phyloP scores from a whole-genome alignment of 92 coral and sea anemone species.

The Plumapathes pennacea region DNA sequence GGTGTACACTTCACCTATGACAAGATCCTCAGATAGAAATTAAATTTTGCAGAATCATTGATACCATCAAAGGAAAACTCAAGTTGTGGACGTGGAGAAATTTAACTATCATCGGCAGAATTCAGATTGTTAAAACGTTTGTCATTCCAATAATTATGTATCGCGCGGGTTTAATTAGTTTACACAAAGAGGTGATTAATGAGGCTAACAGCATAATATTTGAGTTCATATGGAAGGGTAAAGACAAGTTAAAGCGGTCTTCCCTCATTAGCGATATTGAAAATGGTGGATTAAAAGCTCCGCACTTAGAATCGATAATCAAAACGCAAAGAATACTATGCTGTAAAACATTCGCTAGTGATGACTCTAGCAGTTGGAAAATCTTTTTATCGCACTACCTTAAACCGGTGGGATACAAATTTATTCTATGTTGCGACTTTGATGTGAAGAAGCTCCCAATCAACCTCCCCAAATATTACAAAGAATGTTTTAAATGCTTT shows the following conservation, averaged over 20 bases:
- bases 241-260: slow-evolving; percentile 4
- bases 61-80: slow-evolving; percentile 9
- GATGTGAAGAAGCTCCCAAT: slow-evolving; percentile 10
- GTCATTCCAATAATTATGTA: slow-evolving; percentile 8
- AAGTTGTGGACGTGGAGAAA: slow-evolving; percentile 15
- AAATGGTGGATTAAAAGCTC: background rate
- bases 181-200: slow-evolving; percentile 1
- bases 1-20: slow-evolving; percentile 22
- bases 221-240: slow-evolving; percentile 10
- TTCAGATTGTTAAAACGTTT: slow-evolving; percentile 18
- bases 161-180: slow-evolving; percentile 2
- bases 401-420: slow-evolving; percentile 3
- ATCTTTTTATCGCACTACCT: slow-evolving; percentile 4
- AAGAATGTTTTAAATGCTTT: slow-evolving; percentile 10
- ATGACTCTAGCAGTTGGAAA: slow-evolving; percentile 11
- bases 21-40: background rate
- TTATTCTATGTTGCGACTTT: slow-evolving; percentile 8
- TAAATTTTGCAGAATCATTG: slow-evolving; percentile 3
- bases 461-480: slow-evolving; percentile 10
- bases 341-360: slow-evolving; percentile 8
- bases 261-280: background rate
- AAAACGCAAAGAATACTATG: slow-evolving; percentile 6
- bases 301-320: slow-evolving; percentile 1
- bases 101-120: slow-evolving; percentile 10
- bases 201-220: slow-evolving; percentile 2